These are phyloP conservation scores for Urocitellus parryii DNA, from an alignment of 2,113 vertebrate genomes.

Conservation along the genomic window DNA sequence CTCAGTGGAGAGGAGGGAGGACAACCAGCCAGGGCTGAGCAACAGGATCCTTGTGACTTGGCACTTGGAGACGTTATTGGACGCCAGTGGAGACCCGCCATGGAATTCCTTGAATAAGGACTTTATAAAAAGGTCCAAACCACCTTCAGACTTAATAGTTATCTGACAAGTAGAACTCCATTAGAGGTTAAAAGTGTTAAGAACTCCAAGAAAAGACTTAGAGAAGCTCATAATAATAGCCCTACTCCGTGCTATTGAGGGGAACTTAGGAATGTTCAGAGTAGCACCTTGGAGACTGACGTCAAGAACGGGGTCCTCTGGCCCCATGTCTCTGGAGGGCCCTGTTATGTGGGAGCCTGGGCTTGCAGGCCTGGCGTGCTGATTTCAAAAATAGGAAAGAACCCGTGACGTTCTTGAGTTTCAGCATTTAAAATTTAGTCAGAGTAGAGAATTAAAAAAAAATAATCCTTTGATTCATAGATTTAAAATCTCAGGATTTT, in stretches of 20 bases:
- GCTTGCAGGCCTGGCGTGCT: background rate
- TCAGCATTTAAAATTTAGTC: conserved; percentile 2
- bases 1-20: background rate
- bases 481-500: background rate
- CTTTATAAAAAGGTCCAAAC: background rate
- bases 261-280: background rate
- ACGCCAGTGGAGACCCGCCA: background rate
- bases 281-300: background rate
- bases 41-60: background rate
- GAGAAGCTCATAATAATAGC: background rate
- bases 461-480: background rate
- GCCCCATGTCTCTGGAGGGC: fast-evolving
- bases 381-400: background rate
- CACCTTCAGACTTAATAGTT: conserved; percentile 27
- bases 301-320: background rate
- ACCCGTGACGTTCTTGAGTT: background rate
- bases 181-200: background rate
- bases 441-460: background rate
- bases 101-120: background rate
- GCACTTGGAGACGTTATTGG: background rate
- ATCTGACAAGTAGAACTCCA: background rate
- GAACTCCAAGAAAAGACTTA: conserved; percentile 43
- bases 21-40: background rate
- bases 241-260: background rate
- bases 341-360: background rate